These are phyloP conservation scores for Kryptolebias ocellatus DNA, from an alignment of 2,797 vertebrate species.

Conservation along the genomic window DNA sequence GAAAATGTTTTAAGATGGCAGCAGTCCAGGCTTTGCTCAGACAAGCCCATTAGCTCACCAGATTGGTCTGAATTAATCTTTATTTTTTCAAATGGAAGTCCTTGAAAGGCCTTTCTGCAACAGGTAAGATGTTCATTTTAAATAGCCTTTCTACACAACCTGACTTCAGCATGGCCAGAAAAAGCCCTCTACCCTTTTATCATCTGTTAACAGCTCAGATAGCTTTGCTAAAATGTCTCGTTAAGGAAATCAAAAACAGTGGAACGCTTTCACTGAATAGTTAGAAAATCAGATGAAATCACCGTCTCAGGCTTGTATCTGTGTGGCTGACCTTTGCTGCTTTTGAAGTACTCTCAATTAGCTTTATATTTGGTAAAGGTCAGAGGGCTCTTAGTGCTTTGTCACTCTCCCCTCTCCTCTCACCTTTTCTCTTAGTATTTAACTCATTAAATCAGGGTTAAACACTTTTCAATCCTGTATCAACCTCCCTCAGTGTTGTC, in stretches of 20 bases:
- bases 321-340: constrained; percentile 44
- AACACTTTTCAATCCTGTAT: neutral
- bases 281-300: constrained; percentile 45
- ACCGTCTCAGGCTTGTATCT: constrained; percentile 20
- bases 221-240: constrained; percentile 4
- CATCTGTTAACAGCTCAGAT: constrained; percentile 38
- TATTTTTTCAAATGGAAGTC: too few relatives aligned
- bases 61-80: too few relatives aligned
- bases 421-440: constrained; percentile 17
- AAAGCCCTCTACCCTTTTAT: neutral
- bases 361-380: constrained; percentile 57
- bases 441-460: constrained; percentile 12
- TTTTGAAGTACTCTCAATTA: constrained; percentile 46
- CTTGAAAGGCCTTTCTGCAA: too few relatives aligned
- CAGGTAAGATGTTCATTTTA: too few relatives aligned
- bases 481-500: neutral
- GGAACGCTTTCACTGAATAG: constrained; percentile 25
- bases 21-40: too few relatives aligned
- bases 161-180: too few relatives aligned
- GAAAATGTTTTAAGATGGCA: too few relatives aligned
- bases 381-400: constrained; percentile 12
- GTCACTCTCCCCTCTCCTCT: neutral
- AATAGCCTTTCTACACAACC: too few relatives aligned
- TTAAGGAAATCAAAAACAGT: constrained; percentile 16
- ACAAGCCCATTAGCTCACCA: too few relatives aligned